These are phyloP conservation scores for Diarsia mendica DNA, from an alignment of 2,888 invertebrate species.

Conservation along the genomic window DNA sequence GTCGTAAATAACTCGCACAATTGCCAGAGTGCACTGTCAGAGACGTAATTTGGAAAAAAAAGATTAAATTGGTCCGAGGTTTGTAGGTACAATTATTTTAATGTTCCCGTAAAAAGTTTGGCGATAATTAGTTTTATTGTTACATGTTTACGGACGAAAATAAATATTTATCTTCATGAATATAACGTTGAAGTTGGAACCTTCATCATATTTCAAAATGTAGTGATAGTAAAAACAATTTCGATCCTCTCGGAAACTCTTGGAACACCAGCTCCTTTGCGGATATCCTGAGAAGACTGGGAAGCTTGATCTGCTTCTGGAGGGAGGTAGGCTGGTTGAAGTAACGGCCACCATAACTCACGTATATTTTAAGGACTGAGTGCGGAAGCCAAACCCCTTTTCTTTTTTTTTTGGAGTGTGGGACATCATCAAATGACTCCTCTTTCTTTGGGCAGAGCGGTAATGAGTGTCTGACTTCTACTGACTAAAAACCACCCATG, in stretches of 20 bases:
- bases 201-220: constrained; percentile 15
- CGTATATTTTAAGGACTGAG: too few relatives aligned
- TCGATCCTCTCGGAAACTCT: background rate
- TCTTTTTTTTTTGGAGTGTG: too few relatives aligned
- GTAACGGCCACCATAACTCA: too few relatives aligned
- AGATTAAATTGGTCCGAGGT: constrained; percentile 68
- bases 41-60: constrained; percentile 79
- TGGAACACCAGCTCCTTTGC: too few relatives aligned
- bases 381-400: too few relatives aligned
- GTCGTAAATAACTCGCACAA: constrained; percentile 88
- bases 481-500: too few relatives aligned
- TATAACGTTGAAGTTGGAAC: constrained; percentile 16
- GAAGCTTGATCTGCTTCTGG: too few relatives aligned
- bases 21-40: constrained; percentile 80
- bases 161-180: constrained; percentile 5
- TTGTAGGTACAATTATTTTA: constrained; percentile 62
- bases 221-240: constrained; percentile 27
- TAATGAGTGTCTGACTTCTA: too few relatives aligned
- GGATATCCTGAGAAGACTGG: too few relatives aligned
- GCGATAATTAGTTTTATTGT: constrained; percentile 23
- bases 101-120: constrained; percentile 54
- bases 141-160: constrained; percentile 18
- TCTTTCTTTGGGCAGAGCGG: too few relatives aligned
- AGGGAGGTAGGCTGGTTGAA: too few relatives aligned
- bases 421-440: too few relatives aligned